Base-by-base conservation (phyloP, 2,797 vertebrate genomes). In the Myotis findleyi region DNA sequence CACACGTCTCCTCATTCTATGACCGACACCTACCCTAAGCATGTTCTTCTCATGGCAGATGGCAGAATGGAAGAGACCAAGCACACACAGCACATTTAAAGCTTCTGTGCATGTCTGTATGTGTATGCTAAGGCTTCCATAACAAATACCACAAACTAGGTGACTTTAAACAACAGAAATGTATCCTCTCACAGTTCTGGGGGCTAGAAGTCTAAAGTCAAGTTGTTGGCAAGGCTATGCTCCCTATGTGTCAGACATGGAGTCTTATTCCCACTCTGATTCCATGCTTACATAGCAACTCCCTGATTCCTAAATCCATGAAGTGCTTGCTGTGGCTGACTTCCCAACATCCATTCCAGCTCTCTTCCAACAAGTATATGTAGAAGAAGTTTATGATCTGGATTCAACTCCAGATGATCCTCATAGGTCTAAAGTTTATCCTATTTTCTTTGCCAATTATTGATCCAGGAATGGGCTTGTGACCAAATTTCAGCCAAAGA, bases 1-100 rank as follows among this genome's bases (percentile, higher is more conserved):
- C 21, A 20, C 64, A 87, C 80, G 20, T 64, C 30, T 73, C 13
- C 69, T 92, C 59, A 76, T 59, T 82, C 49, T 87, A 62, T 17
- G 17, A 80, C 38, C 20, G 47, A 14, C n/a, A 92, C 27, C 20
- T 51, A 53, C 64, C 16, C 49, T 77, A 82, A 87, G n/a, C 12
- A 90, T 16, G 20, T 59, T 68, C 44, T 84, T 66, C 75, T 95
- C 57, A 30, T 9, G 30, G 55, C 9, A 87, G 49, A 69, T 49
- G 55, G 47, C 49, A 94, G 55, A 92, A 55, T 76, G 8, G 33
- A 94, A 87, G 62, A 92, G 12, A 49, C 16, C 41, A 80, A 80
- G 33, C 23, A 85, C n/a, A 73, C 4, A 66, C 21, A 87, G n/a
- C n/a, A 36, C 21, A 91, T n/a, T 87, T 76, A 81, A 80, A 85